phyloP scores from a whole-genome alignment of 2,797 vertebrate species.

The Pseudochaenichthys georgianus region DNA sequence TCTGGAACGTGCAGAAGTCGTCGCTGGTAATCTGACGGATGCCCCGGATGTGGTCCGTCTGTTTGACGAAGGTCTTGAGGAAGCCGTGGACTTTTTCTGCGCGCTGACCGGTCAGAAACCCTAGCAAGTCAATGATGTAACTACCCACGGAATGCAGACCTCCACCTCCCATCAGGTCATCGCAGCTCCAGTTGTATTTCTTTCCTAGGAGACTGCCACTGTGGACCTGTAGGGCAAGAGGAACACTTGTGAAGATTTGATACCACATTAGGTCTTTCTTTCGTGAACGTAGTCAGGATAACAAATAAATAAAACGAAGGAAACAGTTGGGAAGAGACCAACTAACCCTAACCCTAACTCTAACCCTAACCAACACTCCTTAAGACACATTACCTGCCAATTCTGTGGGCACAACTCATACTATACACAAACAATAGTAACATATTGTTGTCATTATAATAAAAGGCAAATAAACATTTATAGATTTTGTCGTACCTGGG shows the following conservation, averaged over 20 bases:
- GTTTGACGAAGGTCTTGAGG: slow-evolving; percentile 98
- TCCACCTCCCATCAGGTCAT: slow-evolving; percentile 97
- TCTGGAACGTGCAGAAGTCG: slow-evolving; percentile 99
- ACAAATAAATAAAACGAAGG: too few relatives aligned
- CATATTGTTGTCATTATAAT: background rate
- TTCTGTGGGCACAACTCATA: background rate
- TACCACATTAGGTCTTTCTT: background rate
- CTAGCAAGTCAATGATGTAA: slow-evolving; percentile 98
- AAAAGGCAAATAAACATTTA: background rate
- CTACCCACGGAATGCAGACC: slow-evolving; percentile 98
- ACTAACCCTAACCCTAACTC: too few relatives aligned
- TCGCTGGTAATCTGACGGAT: slow-evolving; percentile 99
- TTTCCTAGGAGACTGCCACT: slow-evolving; percentile 96
- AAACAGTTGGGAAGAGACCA: too few relatives aligned
- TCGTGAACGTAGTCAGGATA: background rate
- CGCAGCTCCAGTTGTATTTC: slow-evolving; percentile 99
- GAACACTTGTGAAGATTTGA: background rate
- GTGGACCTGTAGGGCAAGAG: slow-evolving; percentile 84
- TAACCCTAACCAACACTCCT: too few relatives aligned
- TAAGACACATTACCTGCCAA: background rate
- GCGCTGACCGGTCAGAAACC: slow-evolving; percentile 94
- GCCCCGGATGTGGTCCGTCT: slow-evolving; percentile 96
- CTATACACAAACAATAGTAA: background rate
- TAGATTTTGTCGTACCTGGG: slow-evolving; percentile 80
- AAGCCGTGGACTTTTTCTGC: slow-evolving; percentile 95